These are phyloP conservation scores for Chrysomela aeneicollis DNA, from an alignment of 2,888 invertebrate genomes.

Conservation along the genomic window DNA sequence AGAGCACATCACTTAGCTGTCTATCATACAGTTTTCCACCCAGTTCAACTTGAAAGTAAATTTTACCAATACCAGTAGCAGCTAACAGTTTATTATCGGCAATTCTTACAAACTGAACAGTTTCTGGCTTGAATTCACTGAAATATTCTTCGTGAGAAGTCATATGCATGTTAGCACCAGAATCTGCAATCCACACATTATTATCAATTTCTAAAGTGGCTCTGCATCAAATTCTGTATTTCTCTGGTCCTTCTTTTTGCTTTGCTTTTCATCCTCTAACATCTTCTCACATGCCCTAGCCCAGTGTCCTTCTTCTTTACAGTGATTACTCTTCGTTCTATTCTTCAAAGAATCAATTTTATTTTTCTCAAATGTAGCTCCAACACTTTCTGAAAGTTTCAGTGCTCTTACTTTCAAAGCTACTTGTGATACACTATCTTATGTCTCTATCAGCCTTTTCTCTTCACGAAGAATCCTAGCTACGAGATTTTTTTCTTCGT, in stretches of 20 bases:
- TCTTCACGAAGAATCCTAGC: constrained; percentile 6
- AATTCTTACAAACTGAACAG: constrained; percentile 14
- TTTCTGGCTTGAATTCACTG: constrained; percentile 6
- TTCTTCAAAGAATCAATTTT: constrained; percentile 15
- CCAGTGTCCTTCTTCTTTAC: constrained; percentile 21
- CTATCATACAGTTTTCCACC: constrained; percentile 9
- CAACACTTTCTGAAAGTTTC: background rate
- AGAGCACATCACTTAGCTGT: constrained; percentile 8
- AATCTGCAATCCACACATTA: constrained; percentile 18
- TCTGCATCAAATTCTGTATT: constrained; percentile 6
- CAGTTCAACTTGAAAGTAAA: constrained; percentile 13
- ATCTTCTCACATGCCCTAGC: constrained; percentile 1
- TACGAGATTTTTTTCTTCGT: background rate
- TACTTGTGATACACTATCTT: constrained; percentile 14
- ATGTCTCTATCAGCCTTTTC: background rate
- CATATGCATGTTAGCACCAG: constrained; percentile 17
- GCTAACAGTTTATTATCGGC: constrained; percentile 17
- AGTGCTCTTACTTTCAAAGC: background rate
- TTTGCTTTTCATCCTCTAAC: background rate
- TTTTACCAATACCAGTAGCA: constrained; percentile 8
- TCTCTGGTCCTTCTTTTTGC: background rate
- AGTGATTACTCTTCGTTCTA: constrained; percentile 9
- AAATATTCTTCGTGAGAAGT: constrained; percentile 14
- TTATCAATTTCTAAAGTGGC: constrained; percentile 7
- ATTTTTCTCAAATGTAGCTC: background rate